Conservation (phyloP, 2,888 invertebrate genomes). For the Drosophila macrothrix region DNA sequence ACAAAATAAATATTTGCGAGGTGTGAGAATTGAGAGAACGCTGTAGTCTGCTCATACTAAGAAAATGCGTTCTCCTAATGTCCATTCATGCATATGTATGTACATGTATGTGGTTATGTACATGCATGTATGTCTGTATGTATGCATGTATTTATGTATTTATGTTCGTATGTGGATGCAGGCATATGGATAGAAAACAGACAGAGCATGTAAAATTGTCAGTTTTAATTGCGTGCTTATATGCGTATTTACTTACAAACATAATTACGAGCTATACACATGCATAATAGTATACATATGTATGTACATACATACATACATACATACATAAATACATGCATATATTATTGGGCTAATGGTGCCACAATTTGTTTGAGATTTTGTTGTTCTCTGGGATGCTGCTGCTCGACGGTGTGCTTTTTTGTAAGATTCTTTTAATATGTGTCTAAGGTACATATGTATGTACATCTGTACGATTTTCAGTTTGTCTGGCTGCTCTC, state of each 20-base stretch:
- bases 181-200: conserved; percentile 2
- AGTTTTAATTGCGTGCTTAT: conserved; percentile 33
- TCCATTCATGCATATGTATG: conserved; percentile 9
- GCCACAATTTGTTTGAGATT: conserved; percentile 52
- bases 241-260: conserved; percentile 25
- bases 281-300: conserved; percentile 1
- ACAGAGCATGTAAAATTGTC: conserved; percentile 32
- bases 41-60: conserved; percentile 15
- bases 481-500: conserved; percentile 30
- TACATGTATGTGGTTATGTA: neutral
- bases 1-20: conserved; percentile 26
- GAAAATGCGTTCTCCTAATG: neutral
- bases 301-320: neutral
- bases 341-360: conserved; percentile 41
- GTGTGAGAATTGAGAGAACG: conserved; percentile 14
- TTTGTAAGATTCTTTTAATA: conserved; percentile 61
- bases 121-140: neutral
- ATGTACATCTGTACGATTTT: conserved; percentile 34
- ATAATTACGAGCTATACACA: conserved; percentile 31
- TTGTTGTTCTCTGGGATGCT: conserved; percentile 45
- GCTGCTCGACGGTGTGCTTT: conserved; percentile 37
- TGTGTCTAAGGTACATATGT: conserved; percentile 32
- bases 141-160: neutral
- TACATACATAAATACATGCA: conserved; percentile 5
- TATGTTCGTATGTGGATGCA: neutral